Base-by-base conservation (phyloP, 2,888 invertebrate species). In the Aromia moschata region DNA sequence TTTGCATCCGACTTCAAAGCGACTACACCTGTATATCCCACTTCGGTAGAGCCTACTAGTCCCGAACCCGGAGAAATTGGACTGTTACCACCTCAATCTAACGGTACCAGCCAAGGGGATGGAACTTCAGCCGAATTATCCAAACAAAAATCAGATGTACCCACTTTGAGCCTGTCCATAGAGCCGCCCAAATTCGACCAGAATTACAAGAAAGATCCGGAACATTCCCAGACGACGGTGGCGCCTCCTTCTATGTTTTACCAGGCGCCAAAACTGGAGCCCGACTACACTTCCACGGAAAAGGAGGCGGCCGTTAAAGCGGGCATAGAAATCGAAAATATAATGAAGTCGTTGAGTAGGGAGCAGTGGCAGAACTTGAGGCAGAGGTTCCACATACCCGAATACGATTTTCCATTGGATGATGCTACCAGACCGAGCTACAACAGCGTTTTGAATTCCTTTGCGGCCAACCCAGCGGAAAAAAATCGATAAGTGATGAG, bases 401-500 rank as follows among this genome's bases (percentile, higher is more conserved):
- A 81, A 62, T 80, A 78, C 56, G 78, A 80, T 49, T 81, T 81
- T 71, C 81, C 81, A 0, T 66, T 81, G 53, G 81, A 81, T 56
- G 67, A 73, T 0, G 76, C 70, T 2, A 58, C 70, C 0, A 70
- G 80, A 49, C 80, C 80, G 2, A 72, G 77, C 54, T 81, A 81
- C 54, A 78, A 77, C 16, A 75, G 76, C 59, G 73, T 73, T 1
- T 68, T 76, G n/a, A 77, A 72, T 68, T 81, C 81, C n/a, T 81
- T 80, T 67, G 76, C 79, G 60, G 77, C 73, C 11, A 60, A 56
- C 17, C 4, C 56, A 2, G 37, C 43, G 16, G 51, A 25, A 25
- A 61, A 46, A 38, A 41, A 40, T 14, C 33, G 36, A 33, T 25
- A 25, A 25, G 4, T n/a, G n/a, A n/a, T n/a, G n/a, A n/a, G n/a